Conservation (phyloP, 2,113 vertebrate species). For the Ochotona princeps region DNA sequence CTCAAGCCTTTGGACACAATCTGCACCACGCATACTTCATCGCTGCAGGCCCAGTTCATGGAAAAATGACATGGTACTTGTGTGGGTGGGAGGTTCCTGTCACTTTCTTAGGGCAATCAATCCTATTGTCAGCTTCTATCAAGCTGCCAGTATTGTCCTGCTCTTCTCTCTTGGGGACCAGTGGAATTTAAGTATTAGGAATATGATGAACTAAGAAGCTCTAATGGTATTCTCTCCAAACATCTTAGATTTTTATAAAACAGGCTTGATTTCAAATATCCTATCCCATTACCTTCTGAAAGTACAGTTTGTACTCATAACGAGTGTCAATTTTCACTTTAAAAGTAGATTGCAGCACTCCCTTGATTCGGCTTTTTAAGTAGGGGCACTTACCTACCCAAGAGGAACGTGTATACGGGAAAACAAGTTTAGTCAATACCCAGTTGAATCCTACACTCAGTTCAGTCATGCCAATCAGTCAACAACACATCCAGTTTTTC, state of each 20-base stretch:
- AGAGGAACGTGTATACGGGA: neutral
- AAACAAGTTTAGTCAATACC: conserved; percentile 39
- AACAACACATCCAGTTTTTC: conserved; percentile 25
- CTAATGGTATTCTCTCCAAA: neutral
- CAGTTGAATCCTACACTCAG: conserved; percentile 1
- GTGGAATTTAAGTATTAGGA: conserved; percentile 22
- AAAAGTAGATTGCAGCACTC: conserved; percentile 40
- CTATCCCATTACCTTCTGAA: conserved; percentile 15
- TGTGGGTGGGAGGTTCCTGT: conserved; percentile 57
- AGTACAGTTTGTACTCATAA: conserved; percentile 52
- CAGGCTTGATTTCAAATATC: conserved; percentile 44
- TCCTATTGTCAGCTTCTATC: neutral
- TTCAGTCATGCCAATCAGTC: conserved; percentile 11
- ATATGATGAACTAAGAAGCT: neutral
- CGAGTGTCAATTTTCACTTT: conserved; percentile 44
- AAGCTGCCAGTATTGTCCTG: neutral
- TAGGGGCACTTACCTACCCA: neutral
- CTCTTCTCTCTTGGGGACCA: neutral
- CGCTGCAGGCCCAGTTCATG: conserved; percentile 70
- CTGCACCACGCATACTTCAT: conserved; percentile 78
- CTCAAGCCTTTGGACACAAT: conserved; percentile 84
- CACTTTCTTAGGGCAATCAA: conserved; percentile 62
- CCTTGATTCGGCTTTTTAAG: conserved; percentile 36
- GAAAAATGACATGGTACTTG: conserved; percentile 79
- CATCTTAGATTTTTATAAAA: conserved; percentile 54